A percentile compares a stretch with the other conserved stretches of the same genome.
These are phyloP conservation scores for Cryptus viduatorius DNA, from an alignment of 2,888 invertebrate species.

Conservation along the genomic window DNA sequence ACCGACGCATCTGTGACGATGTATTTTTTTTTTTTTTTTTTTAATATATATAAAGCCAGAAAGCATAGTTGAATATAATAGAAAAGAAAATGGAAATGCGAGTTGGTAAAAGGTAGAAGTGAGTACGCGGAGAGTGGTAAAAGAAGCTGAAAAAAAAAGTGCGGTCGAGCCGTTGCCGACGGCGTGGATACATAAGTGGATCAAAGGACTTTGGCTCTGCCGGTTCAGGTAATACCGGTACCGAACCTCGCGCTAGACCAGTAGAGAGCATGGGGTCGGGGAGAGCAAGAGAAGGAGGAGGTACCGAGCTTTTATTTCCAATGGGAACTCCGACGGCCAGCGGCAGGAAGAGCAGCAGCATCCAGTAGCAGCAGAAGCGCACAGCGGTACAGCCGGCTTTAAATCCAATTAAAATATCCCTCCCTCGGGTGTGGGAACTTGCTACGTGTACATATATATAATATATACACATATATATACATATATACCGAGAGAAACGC, in stretches of 20 bases:
- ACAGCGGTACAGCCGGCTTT: constrained; percentile 65
- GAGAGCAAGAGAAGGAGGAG: constrained; percentile 7
- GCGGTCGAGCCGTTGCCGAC: constrained; percentile 40
- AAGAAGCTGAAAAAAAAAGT: constrained; percentile 17
- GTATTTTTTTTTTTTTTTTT: no score
- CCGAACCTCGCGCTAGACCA: constrained; percentile 32
- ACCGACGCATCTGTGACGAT: background rate
- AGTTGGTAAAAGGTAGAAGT: constrained; percentile 4
- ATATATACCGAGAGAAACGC: constrained; percentile 1
- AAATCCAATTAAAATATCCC: constrained; percentile 69
- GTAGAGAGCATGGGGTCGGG: constrained; percentile 18
- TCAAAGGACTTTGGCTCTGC: constrained; percentile 62
- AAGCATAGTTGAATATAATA: background rate
- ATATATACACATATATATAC: background rate
- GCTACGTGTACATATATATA: constrained; percentile 26
- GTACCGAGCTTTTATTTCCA: constrained; percentile 66
- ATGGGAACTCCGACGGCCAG: constrained; percentile 53
- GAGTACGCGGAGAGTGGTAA: constrained; percentile 5
- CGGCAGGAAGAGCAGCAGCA: constrained; percentile 40
- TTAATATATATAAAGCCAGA: background rate
- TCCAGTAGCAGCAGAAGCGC: constrained; percentile 40
- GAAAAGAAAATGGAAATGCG: constrained; percentile 18
- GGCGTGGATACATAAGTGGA: constrained; percentile 60
- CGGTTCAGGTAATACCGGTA: constrained; percentile 60
- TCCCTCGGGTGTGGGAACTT: constrained; percentile 50